Evolutionary conservation across 2,797 vertebrate genomes (phyloP), one percentile per base, ranked within the genome.

Genomic region (Sciaenops ocellatus): DNA sequence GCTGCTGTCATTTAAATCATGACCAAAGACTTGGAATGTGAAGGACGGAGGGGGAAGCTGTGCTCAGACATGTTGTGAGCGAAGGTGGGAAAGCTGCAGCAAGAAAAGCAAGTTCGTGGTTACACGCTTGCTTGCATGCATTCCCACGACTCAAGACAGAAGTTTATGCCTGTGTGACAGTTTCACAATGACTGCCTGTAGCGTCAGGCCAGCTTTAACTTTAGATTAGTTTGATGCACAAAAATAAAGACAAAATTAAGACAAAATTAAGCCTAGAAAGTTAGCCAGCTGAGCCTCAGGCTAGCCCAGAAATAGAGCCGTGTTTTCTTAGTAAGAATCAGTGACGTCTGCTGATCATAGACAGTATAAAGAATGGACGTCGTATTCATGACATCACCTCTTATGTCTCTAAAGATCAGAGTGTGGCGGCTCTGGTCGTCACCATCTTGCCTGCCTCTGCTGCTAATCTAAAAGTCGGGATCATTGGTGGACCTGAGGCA

Each of bases 11-110:
- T 42, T 63, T 10, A n/a, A 38, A 0, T 54, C 22, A 18, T 2
- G 7, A 7, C 0, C 3, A 41, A 28, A 17, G 26, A 44, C 18
- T 50, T 61, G 64, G 59, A 79, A 79, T 80, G 48, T 72, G 5
- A 0, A 20, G 57, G 51, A 46, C 1, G 48, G 55, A 47, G 41
- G 51, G 44, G 41, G 22, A 44, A 12, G 22, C 69, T 75, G 1
- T 83, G 94, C 80, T 76, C 72, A 68, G 85, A 88, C 92, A 86
- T 66, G 93, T 84, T 15, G 17, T 1, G 6, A n/a, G 72, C 17
- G n/a, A 17, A 51, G 24, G 77, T 7, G 24, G 4, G 34, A 73
- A 73, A 77, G 76, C 16, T 13, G 66, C 34, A 57, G 64, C 87
- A 73, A 56, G 80, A 78, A 74, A 30, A 78, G 46, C 69, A 52